Base-by-base conservation (phyloP, 1,140 invertebrate genomes). In the Stenopsyche tienmushanensis region DNA sequence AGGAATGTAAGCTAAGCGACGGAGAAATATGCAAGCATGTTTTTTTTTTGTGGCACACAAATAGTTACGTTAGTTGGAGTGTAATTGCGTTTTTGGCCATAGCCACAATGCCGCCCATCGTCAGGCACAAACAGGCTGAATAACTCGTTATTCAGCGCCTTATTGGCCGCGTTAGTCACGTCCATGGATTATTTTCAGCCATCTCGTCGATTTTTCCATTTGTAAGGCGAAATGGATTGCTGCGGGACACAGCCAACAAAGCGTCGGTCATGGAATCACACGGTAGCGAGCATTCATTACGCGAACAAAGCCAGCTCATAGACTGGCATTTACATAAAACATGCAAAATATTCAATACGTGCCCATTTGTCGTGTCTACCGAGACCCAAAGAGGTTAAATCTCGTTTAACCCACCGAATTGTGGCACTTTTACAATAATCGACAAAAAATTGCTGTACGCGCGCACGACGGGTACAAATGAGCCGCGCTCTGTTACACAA, bases 211-310 rank as follows among this genome's bases (percentile, higher is more conserved):
- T 13, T 7, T 34, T 34, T 7, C 29, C 29, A 34, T 34, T 5
- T 34, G 29, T 34, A 34, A 34, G 29, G 13, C 29, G 29, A 34
- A 34, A 34, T 34, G 29, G 29, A 34, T 34, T 34, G 29, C 29
- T 34, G 29, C 29, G 29, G 29, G 29, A 34, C 29, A 34, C 29
- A 13, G 29, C 29, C 29, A 34, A 60, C 57, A 60, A 60, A 60
- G 57, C 57, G 23, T 45, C 57, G 57, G 15, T 60, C 57, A 60
- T 39, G 57, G 57, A 60, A 60, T 60, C 57, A 60, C 57, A 60
- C 57, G 57, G 57, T 60, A 60, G 57, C 57, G 57, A 60, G 57
- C 57, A 60, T 60, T 60, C 57, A 60, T 60, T 60, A 60, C 41
- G 20, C 42, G 13, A 44, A 34, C 39, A 60, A 42, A 8, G 10